Evolutionary conservation across 2,113 vertebrate species (phyloP).

Genomic region (Microcebus jonahi): DNA sequence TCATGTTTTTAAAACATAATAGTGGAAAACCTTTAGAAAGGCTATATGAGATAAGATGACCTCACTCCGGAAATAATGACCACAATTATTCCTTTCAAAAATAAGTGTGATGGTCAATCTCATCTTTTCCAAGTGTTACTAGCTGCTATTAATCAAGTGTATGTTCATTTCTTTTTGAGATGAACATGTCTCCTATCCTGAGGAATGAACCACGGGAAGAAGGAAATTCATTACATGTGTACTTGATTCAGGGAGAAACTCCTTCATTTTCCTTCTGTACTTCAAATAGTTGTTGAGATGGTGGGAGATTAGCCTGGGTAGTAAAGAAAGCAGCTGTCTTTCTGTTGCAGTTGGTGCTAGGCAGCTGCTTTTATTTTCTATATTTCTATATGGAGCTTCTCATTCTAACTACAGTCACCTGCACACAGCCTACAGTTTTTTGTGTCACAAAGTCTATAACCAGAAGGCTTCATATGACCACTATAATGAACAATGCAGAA

Average conservation of each 20-base stretch:
- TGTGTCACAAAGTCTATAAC: background rate
- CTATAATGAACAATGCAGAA: background rate
- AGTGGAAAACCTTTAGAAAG: slow-evolving; percentile 60
- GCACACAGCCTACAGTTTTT: slow-evolving; percentile 21
- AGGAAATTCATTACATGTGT: slow-evolving; percentile 35
- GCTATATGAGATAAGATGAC: background rate
- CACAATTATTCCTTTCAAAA: slow-evolving; percentile 70
- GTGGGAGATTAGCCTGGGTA: slow-evolving; percentile 65
- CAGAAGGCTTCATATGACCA: background rate
- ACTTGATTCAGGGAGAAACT: background rate
- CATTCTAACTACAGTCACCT: slow-evolving; percentile 51
- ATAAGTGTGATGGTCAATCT: slow-evolving; percentile 37
- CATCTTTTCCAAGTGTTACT: slow-evolving; percentile 69
- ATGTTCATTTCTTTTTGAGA: slow-evolving; percentile 50
- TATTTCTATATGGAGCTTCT: slow-evolving; percentile 32
- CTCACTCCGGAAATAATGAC: slow-evolving; percentile 58
- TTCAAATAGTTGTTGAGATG: slow-evolving; percentile 68
- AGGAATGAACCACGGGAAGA: slow-evolving; percentile 54
- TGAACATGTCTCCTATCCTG: slow-evolving; percentile 55
- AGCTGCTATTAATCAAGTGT: slow-evolving; percentile 63
- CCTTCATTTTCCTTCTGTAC: slow-evolving; percentile 77
- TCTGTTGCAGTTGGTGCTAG: slow-evolving; percentile 58
- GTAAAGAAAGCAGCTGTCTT: slow-evolving; percentile 76
- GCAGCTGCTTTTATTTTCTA: slow-evolving; percentile 70
- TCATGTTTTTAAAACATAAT: slow-evolving; percentile 40